Base-by-base conservation (phyloP, 2,888 invertebrate genomes). In the Leptodirus hochenwartii region DNA sequence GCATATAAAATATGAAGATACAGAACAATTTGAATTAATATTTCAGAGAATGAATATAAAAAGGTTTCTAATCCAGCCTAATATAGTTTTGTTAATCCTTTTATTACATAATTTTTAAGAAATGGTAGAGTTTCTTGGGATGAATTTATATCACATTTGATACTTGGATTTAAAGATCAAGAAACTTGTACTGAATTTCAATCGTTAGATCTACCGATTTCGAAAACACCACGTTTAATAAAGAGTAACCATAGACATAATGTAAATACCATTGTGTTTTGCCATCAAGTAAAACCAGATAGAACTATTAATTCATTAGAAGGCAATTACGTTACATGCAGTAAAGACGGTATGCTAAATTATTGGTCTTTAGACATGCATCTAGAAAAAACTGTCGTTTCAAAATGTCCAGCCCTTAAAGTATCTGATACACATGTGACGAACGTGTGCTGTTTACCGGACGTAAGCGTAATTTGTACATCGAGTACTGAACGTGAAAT, bases 401-500 rank as follows among this genome's bases (percentile, higher is more conserved):
- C 77, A 1, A 61, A 62, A 16, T 71, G 69, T 43, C 66, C 77
- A 65, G 51, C 62, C 63, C 59, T 49, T 29, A 49, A 47, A 28
- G 43, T 67, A 27, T 65, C 65, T 41, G 56, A 65, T 13, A 78
- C 78, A 1, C 76, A 73, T 69, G 70, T 84, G 37, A 69, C 78
- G 12, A 76, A 77, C 41, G 59, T 80, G 53, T 69, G 68, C 33
- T 68, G 70, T 34, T 55, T 85, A 51, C 73, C 81, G 1, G 80
- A 82, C 49, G 71, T 81, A 29, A 72, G 72, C 50, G 69, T 81
- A 42, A 58, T 85, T 11, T 79, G 77, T 36, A 71, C 78, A 8
- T 67, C 77, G 33, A 77, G 82, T 10, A 72, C 78, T 1, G 78
- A 81, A 52, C 58, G 77, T 10, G 81, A 81, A 47, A 54, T 85